Evolutionary conservation across 1,140 invertebrate species (phyloP), one percentile per base, ranked within the genome.

Genomic region (Drosophila elegans): DNA sequence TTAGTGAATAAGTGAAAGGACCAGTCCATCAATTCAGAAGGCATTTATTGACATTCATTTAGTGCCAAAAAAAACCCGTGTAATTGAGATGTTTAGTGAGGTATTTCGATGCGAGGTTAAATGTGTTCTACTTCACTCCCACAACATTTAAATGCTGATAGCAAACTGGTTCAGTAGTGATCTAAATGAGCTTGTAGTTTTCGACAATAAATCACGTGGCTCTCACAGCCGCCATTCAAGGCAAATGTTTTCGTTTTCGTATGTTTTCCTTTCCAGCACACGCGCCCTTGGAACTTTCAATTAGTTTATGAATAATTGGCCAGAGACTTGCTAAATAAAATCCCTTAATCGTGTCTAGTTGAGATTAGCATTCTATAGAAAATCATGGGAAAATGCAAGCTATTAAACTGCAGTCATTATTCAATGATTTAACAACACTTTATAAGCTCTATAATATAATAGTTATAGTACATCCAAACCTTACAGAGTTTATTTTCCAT

Each of bases 321-420:
- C 52, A 56, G 38, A 32, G n/a, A 38, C 44, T 72, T 42, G 53
- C 41, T 72, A 52, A 73, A 36, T 34, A 25, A 59, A 45, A 55
- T 6, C 57, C 16, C 59, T 52, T 45, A 59, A 82, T 78, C 74
- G 79, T 81, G 74, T 9, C 44, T 16, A 45, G 46, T 7, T 0
- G 1, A 21, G 38, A 62, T 79, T 84, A 75, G 75, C 54, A 69
- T 78, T 74, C n/a, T n/a, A n/a, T n/a, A n/a, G n/a, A n/a, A n/a
- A n/a, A n/a, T n/a, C 16, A 21, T 44, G 34, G 27, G n/a, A 60
- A 56, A 38, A 9, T 36, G 10, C 11, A 2, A 10, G 5, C 34
- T 49, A 38, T 9, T 46, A n/a, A 67, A 42, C 51, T 51, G 16
- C 45, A 34, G 4, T 36, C 27, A 49, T 62, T 62, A 62, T 48